Percentiles rank a stretch among this genome's conserved stretches.
These are phyloP conservation scores for Ibidorhyncha struthersii DNA, from an alignment of 2,113 vertebrate genomes.

Conservation along the genomic window DNA sequence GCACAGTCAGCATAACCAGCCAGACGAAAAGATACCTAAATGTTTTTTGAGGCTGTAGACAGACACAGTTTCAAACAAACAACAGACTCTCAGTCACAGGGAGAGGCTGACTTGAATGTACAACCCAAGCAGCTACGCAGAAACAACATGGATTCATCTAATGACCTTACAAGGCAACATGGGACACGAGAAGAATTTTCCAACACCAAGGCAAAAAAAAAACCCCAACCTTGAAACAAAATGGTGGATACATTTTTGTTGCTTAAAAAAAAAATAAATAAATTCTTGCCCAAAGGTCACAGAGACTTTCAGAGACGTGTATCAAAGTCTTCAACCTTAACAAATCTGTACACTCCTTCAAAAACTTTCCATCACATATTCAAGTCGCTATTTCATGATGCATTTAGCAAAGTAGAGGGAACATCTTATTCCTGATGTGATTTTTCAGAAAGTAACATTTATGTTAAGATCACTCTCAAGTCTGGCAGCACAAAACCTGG, in stretches of 20 bases:
- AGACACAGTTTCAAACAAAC: not conserved
- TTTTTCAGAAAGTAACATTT: not conserved
- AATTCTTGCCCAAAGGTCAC: not conserved
- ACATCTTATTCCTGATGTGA: not conserved
- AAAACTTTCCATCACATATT: not conserved
- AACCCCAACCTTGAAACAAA: not conserved
- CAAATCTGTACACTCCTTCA: not conserved
- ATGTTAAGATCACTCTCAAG: not conserved
- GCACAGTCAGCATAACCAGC: not conserved
- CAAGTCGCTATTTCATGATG: not conserved
- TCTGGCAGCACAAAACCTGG: not conserved
- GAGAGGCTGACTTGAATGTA: not conserved
- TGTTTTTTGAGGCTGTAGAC: not conserved
- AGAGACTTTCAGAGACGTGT: not conserved
- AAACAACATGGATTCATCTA: not conserved
- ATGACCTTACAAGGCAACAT: not conserved
- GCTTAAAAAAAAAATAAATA: not conserved
- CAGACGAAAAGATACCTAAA: not conserved
- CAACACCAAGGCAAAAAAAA: not conserved
- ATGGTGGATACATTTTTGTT: not conserved
- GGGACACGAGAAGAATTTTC: not conserved
- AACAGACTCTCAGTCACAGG: not conserved
- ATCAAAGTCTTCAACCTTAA: not conserved
- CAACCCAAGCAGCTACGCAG: not conserved
- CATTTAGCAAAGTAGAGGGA: not conserved